Base-by-base conservation (phyloP, 2,888 invertebrate species). In the Caenorhabditis sulstoni region DNA sequence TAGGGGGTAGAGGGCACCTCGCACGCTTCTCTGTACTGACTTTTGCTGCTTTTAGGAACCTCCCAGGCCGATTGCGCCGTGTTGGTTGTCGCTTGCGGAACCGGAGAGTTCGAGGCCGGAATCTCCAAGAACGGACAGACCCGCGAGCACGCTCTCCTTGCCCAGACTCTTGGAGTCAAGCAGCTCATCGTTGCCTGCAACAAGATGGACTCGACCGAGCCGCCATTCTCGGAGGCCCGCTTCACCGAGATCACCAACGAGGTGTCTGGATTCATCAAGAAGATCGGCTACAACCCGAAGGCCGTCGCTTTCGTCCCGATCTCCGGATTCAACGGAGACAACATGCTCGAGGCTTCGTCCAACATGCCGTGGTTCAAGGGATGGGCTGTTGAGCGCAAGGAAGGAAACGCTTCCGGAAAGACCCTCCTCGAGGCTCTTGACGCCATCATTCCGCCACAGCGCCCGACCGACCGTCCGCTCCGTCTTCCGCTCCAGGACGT, bases 161-260 rank as follows among this genome's bases (percentile, higher is more conserved):
- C 97, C 87, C 98, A 96, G 93, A 97, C 97, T 59, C 94, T 98
- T 88, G 98, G 98, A 91, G 98, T 99, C 84, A 99, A 96, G 92
- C 98, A 99, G 93, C 93, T 99, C 91, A 96, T 99, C 89, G 96
- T 99, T 84, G 98, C 96, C 90, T 96, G 99, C 90, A 99, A 99
- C 94, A 99, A 99, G 93, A 99, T 99, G 98, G 99, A 99, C 93
- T 96, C 96, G 80, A 98, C 99, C 90, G 97, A 97, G 92, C 98
- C 99, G 87, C 95, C 97, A 76, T 99, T 95, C 94, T 95, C 95
- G 87, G 96, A 92, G 90, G 71, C 93, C 86, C 95, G 98, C 93
- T 99, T 95, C 92, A 95, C 97, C 92, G 98, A 99, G 95, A 99
- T 99, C 92, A 95, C 96, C 93, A 98, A 97, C 92, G 98, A 99